phyloP scores from a whole-genome alignment of 1,140 invertebrate genomes.

The Probaryconus sp. region DNA sequence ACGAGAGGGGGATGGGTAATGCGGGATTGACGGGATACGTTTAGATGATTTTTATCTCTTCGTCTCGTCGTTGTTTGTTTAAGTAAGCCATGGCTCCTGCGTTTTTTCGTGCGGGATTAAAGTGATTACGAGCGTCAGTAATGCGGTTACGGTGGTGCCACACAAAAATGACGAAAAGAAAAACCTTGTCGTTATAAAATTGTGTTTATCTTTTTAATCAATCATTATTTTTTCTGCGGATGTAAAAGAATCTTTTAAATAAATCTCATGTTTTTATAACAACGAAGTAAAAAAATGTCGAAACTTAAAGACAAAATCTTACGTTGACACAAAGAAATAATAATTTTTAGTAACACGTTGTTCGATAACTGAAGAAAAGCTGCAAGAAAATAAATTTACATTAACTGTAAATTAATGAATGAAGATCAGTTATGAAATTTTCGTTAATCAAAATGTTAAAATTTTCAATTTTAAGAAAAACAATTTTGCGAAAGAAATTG shows the following conservation, averaged over 20 bases:
- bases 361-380: too few species aligned
- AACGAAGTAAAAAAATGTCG: too few species aligned
- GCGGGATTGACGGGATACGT: slow-evolving; percentile 47
- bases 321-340: too few species aligned
- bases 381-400: too few species aligned
- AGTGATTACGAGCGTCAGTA: slow-evolving; percentile 68
- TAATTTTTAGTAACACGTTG: too few species aligned
- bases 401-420: too few species aligned
- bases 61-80: slow-evolving; percentile 70
- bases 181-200: slow-evolving; percentile 35
- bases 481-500: too few species aligned
- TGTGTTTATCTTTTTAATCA: slow-evolving; percentile 41
- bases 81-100: slow-evolving; percentile 66
- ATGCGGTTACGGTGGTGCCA: slow-evolving; percentile 65
- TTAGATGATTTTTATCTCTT: slow-evolving; percentile 57
- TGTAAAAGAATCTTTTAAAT: slow-evolving; percentile 11
- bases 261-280: not conserved
- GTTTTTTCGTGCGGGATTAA: slow-evolving; percentile 56
- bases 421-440: too few species aligned
- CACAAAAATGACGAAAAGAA: slow-evolving; percentile 43
- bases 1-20: too few species aligned
- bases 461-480: too few species aligned
- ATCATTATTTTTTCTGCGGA: slow-evolving; percentile 9
- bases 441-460: too few species aligned
- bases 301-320: too few species aligned